A percentile compares a stretch with the other conserved stretches of the same genome.
phyloP scores from a whole-genome alignment of 2,797 vertebrate genomes.

The Champsocephalus gunnari region DNA sequence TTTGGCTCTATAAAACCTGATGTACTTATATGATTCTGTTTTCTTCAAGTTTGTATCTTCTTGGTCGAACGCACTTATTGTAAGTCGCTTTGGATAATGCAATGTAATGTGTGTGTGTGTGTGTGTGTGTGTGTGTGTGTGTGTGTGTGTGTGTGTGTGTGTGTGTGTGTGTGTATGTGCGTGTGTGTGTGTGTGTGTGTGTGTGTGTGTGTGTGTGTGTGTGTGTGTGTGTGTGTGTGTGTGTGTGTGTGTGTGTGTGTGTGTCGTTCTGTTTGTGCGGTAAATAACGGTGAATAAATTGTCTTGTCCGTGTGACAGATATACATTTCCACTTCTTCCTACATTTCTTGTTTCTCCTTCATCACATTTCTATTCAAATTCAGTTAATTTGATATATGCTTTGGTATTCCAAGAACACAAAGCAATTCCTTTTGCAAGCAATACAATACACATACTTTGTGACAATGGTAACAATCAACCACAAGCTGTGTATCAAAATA shows the following conservation, averaged over 20 bases:
- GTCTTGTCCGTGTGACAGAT: constrained; percentile 42
- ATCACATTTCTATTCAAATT: constrained; percentile 15
- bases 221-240: no score
- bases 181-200: no score
- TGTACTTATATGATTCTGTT: no score
- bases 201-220: no score
- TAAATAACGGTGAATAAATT: constrained; percentile 11
- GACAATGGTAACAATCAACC: not conserved
- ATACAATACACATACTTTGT: not conserved
- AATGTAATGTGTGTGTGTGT: no score
- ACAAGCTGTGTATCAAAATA: not conserved
- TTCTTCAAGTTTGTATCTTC: no score
- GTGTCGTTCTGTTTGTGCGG: not conserved
- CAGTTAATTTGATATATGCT: not conserved
- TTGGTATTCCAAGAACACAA: constrained; percentile 25
- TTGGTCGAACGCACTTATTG: no score
- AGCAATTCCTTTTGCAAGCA: not conserved
- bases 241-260: not conserved
- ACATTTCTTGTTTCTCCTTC: constrained; percentile 11
- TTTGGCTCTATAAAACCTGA: no score
- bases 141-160: no score
- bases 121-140: no score
- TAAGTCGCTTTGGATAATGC: no score
- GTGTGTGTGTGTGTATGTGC: no score
- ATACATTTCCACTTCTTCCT: constrained; percentile 55